Base-by-base conservation (phyloP, 2,888 invertebrate species). In the Orthosia gothica region DNA sequence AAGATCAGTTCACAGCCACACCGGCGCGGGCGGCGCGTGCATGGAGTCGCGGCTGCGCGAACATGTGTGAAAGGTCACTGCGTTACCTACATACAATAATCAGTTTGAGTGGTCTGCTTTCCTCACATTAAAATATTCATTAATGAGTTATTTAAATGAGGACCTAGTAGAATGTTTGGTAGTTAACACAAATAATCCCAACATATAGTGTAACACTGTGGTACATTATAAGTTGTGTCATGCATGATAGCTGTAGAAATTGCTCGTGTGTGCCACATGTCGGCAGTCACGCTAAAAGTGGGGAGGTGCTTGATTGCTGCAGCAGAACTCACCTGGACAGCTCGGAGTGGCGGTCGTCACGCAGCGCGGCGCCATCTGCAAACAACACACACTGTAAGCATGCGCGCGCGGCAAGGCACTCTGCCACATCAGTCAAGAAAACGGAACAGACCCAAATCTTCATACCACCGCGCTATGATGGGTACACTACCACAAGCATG, bases 291-390 rank as follows among this genome's bases (percentile, higher is more conserved):
- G 5, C 32, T 32, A 7, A 7, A 32, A 45, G 50, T 23, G 23
- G 13, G 50, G 13, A 9, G 40, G 11, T 32, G 15, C 1, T 47
- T 12, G 32, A 20, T 5, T 40, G 57, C 45, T 57, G 18, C 5
- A 15, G 20, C 11, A 45, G 13, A 5, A 61, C 81, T 81, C 83
- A 92, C 92, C 92, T 91, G 87, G 92, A 89, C 69, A 89, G 87
- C 57, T 91, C 85, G 82, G 92, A 91, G 87, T 82, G 89, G 47
- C 81, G 89, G 54, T 91, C 92, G 64, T 89, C 92, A 55, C 84
- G 88, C 20, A 85, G 82, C 69, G 84, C 83, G 70, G 32, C 90
- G 86, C 79, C 89, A 81, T 91, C 89, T 77, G 83, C 67, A 74
- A 40, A 77, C 71, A 72, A 74, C 47, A 64, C 79, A 73, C 62